Percentiles rank a stretch among this genome's conserved stretches.
Evolutionary conservation across 1,140 invertebrate species (phyloP).

Genomic region (Cherax quadricarinatus): DNA sequence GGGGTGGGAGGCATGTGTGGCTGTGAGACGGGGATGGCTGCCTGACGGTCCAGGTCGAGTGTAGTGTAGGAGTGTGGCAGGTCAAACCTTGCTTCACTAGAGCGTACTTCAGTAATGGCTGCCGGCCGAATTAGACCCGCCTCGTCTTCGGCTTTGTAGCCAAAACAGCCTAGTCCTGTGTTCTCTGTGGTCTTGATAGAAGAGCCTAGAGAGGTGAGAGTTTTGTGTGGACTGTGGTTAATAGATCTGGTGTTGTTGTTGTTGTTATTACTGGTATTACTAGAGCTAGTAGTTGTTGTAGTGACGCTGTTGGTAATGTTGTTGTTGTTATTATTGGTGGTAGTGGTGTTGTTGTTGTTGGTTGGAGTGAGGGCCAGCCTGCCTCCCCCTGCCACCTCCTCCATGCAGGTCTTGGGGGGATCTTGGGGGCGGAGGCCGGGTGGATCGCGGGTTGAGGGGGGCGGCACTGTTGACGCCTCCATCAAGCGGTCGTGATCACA

Average conservation of each 20-base stretch:
- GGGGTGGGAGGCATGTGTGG: slow-evolving; percentile 64
- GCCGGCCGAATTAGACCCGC: slow-evolving; percentile 65
- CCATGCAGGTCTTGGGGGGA: slow-evolving; percentile 65
- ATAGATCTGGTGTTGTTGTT: slow-evolving; percentile 39
- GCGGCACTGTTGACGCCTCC: slow-evolving; percentile 59
- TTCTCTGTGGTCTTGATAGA: slow-evolving; percentile 65
- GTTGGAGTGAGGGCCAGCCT: slow-evolving; percentile 66
- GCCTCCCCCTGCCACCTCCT: slow-evolving; percentile 62
- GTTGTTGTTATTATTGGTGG: slow-evolving; percentile 71
- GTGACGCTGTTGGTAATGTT: slow-evolving; percentile 43
- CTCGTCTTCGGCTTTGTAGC: slow-evolving; percentile 71
- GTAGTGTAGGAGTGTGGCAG: slow-evolving; percentile 68
- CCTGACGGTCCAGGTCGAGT: slow-evolving; percentile 71
- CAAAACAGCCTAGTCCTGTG: slow-evolving; percentile 66
- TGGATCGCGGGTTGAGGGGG: slow-evolving; percentile 53
- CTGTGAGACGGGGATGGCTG: slow-evolving; percentile 68
- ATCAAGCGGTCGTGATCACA: slow-evolving; percentile 53
- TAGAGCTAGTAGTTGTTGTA: slow-evolving; percentile 12
- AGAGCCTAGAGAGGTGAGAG: slow-evolving; percentile 5
- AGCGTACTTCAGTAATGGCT: slow-evolving; percentile 70
- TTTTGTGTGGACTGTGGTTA: slow-evolving; percentile 38
- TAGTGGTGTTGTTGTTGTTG: slow-evolving; percentile 73
- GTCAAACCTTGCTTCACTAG: slow-evolving; percentile 64
- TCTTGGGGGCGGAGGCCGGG: slow-evolving; percentile 48
- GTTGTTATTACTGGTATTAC: background rate